phyloP scores from a whole-genome alignment of 2,113 vertebrate genomes.

The Leuciscus idus region DNA sequence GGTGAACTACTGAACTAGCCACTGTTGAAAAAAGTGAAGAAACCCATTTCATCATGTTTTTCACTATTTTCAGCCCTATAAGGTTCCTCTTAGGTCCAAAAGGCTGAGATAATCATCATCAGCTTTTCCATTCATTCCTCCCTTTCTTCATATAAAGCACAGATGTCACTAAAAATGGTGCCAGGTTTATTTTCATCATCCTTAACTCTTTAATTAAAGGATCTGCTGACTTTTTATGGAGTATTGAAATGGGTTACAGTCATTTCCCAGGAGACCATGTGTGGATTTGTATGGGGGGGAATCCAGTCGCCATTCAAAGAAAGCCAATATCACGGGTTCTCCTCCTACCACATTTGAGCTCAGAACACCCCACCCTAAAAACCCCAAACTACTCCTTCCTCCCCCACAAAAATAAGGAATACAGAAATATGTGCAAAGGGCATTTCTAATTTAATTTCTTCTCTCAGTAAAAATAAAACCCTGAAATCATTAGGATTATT shows the following conservation, averaged over 20 bases:
- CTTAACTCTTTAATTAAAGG: slow-evolving; percentile 53
- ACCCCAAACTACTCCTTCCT: slow-evolving; percentile 38
- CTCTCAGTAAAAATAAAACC: slow-evolving; percentile 42
- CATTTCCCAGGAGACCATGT: slow-evolving; percentile 25
- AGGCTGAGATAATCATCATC: slow-evolving; percentile 34
- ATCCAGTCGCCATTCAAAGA: slow-evolving; percentile 20
- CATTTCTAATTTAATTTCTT: slow-evolving; percentile 34
- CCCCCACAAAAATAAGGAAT: slow-evolving; percentile 23
- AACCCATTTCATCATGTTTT: neutral
- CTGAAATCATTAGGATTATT: slow-evolving; percentile 26
- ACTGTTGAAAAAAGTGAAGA: neutral
- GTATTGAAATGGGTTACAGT: slow-evolving; percentile 29
- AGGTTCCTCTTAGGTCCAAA: slow-evolving; percentile 3
- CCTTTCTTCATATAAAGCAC: slow-evolving; percentile 36
- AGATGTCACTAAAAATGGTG: slow-evolving; percentile 41
- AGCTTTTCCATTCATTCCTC: slow-evolving; percentile 58
- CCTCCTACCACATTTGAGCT: slow-evolving; percentile 19
- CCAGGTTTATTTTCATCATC: slow-evolving; percentile 53
- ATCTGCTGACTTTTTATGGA: slow-evolving; percentile 38
- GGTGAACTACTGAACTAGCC: slow-evolving; percentile 11
- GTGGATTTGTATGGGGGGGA: neutral
- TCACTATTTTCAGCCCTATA: neutral
- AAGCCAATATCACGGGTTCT: slow-evolving; percentile 17
- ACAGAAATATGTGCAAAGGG: slow-evolving; percentile 41
- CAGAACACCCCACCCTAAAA: slow-evolving; percentile 34